Evolutionary conservation across 2,888 invertebrate genomes (phyloP), one percentile per base, ranked within the genome.

Genomic region (Cataglyphis altisquamis): DNA sequence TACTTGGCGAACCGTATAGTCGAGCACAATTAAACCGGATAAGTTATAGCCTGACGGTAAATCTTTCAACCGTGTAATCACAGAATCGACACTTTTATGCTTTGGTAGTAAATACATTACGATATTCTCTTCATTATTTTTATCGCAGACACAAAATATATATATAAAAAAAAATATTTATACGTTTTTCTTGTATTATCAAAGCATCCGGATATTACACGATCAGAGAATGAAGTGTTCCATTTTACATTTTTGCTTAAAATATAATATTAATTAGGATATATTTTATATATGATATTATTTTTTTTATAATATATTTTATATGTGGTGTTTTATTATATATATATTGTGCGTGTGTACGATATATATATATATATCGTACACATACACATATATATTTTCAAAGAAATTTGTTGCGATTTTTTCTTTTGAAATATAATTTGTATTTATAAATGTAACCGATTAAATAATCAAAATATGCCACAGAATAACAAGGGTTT

Each of bases 1-100:
- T 39, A 64, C 21, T 41, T 77, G 45, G 45, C 57, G 32, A 78
- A 78, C 57, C 57, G 41, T 72, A 78, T 72, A 70, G 57, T 73
- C 41, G 72, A 32, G 78, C 78, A 73, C 72, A 78, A 78, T 73
- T 78, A 78, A 72, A 78, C 57, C 41, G 32, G 41, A 41, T 72
- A 73, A 72, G 32, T 78, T 78, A 72, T 32, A 57, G 41, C 55
- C 15, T 32, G 74, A 41, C 41, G 72, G 57, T 78, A 78, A 78
- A 78, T 78, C 73, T 78, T 78, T 78, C 77, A 78, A 55, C 73
- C 77, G 29, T 78, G 21, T 78, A 70, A 78, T 78, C 57, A 32
- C 72, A 57, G 32, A 39, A 70, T 70, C 77, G 77, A 78, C 57
- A 57, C 73, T 72, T 78, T 78, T 60, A 78, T 45, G 73, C 73